Conservation (phyloP, 1,140 invertebrate genomes). For the Oryzaephilus surinamensis region DNA sequence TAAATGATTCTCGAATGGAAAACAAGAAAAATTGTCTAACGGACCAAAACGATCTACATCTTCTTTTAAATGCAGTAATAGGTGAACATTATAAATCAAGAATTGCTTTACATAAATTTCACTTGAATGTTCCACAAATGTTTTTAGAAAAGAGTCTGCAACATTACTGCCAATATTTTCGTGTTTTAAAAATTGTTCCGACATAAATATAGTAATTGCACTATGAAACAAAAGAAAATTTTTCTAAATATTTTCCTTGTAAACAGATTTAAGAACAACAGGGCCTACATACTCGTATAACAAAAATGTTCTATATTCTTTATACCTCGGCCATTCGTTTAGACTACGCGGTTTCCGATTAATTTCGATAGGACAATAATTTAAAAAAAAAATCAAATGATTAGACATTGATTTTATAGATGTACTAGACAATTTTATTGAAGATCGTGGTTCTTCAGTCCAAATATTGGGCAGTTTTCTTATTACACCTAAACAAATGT, state of each 20-base stretch:
- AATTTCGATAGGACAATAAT: background rate
- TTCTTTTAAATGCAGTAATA: too few relatives aligned
- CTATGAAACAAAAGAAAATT: constrained; percentile 5
- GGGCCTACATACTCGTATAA: constrained; percentile 4
- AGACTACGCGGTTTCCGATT: constrained; percentile 5
- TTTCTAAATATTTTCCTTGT: background rate
- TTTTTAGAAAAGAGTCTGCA: background rate
- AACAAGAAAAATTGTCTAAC: too few relatives aligned
- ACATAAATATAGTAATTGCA: background rate
- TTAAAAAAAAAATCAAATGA: background rate
- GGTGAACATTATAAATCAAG: too few relatives aligned
- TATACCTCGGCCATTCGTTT: background rate
- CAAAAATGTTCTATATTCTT: constrained; percentile 4
- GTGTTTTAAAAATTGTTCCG: background rate
- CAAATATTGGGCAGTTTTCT: background rate
- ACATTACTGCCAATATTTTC: background rate
- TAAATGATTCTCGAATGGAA: too few relatives aligned
- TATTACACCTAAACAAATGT: too few relatives aligned
- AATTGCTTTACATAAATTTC: constrained; percentile 8
- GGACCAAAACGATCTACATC: too few relatives aligned
- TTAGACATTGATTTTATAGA: background rate
- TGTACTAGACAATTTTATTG: background rate
- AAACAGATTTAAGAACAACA: constrained; percentile 2
- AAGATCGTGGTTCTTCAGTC: background rate
- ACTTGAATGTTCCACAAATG: background rate